Evolutionary conservation across 2,113 vertebrate genomes (phyloP).

Genomic region (Gymnorhina tibicen): DNA sequence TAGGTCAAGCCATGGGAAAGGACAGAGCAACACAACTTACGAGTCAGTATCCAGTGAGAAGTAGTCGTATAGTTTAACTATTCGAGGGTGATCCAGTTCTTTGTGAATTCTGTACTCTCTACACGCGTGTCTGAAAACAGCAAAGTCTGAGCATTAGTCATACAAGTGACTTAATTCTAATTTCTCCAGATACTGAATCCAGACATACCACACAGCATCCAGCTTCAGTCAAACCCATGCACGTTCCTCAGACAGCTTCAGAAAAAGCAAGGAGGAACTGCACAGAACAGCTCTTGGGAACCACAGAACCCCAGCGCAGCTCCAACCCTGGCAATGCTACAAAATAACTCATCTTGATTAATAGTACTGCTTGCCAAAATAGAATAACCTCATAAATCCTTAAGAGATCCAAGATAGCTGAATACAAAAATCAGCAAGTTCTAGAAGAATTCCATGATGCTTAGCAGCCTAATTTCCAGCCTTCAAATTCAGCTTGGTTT

Average conservation of each 20-base stretch:
- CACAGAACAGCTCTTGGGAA: not conserved
- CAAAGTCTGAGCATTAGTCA: slow-evolving; percentile 38
- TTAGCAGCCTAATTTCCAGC: not conserved
- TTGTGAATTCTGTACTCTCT: slow-evolving; percentile 99
- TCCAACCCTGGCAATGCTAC: not conserved
- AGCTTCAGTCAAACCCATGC: not conserved
- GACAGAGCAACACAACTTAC: slow-evolving; percentile 76
- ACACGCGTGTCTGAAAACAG: slow-evolving; percentile 88
- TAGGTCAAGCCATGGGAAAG: not conserved
- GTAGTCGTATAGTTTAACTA: slow-evolving; percentile 99
- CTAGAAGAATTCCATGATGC: not conserved
- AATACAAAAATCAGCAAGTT: not conserved
- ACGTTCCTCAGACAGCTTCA: not conserved
- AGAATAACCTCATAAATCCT: not conserved
- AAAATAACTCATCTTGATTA: not conserved
- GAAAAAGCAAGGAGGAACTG: not conserved
- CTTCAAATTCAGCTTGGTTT: not conserved
- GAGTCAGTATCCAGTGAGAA: slow-evolving; percentile 99
- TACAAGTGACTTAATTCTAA: not conserved
- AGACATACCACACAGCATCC: not conserved
- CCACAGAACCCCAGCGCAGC: not conserved
- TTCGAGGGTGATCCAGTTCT: slow-evolving; percentile 98
- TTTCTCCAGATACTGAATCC: not conserved
- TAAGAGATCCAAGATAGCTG: not conserved
- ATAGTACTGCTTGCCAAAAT: not conserved